Conservation (phyloP, 2,797 vertebrate species). For the Cetoscarus ocellatus region DNA sequence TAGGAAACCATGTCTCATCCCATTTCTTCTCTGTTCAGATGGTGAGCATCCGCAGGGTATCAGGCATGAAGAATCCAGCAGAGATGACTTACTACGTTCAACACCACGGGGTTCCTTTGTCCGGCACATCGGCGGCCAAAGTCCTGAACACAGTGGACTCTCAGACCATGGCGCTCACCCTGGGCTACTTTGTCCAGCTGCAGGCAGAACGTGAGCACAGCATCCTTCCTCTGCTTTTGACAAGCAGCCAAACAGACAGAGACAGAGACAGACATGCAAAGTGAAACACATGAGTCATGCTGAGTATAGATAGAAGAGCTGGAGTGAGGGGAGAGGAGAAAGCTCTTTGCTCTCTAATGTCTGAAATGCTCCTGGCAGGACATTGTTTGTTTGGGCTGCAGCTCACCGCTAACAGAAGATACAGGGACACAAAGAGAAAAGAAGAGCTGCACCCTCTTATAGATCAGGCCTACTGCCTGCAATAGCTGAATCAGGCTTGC, state of each 20-base stretch:
- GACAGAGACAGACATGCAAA: constrained; percentile 32
- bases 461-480: constrained; percentile 44
- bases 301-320: constrained; percentile 42
- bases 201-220: constrained; percentile 95
- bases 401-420: constrained; percentile 40
- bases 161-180: constrained; percentile 95
- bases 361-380: constrained; percentile 59
- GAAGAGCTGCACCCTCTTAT: constrained; percentile 42
- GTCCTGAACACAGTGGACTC: constrained; percentile 97
- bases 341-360: constrained; percentile 61
- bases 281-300: constrained; percentile 44
- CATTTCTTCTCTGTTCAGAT: constrained; percentile 84
- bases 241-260: constrained; percentile 37
- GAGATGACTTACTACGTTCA: constrained; percentile 97
- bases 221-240: constrained; percentile 10
- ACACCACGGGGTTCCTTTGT: constrained; percentile 88
- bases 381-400: constrained; percentile 64
- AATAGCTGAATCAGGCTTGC: constrained; percentile 55
- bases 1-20: background rate
- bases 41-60: constrained; percentile 93
- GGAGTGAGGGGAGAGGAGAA: constrained; percentile 27
- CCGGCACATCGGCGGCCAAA: constrained; percentile 94
- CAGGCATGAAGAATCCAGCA: constrained; percentile 91
- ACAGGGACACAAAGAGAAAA: constrained; percentile 17
- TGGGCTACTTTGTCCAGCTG: constrained; percentile 96